Percentiles rank a stretch among this genome's conserved stretches.
phyloP scores from a whole-genome alignment of 2,113 vertebrate species.

The Carettochelys insculpta region DNA sequence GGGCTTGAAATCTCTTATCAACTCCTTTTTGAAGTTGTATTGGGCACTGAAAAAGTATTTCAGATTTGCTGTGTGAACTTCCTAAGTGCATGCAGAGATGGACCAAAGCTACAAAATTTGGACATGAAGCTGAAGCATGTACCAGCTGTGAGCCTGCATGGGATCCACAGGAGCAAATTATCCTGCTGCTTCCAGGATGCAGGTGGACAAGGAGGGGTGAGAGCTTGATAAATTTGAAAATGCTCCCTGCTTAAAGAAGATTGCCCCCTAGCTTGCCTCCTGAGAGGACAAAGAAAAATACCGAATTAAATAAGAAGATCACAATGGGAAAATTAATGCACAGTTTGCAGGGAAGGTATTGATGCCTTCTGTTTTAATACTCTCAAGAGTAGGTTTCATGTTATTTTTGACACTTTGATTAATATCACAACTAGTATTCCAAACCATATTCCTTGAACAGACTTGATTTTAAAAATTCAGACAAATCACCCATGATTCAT shows the following conservation, averaged over 20 bases:
- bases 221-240: neutral
- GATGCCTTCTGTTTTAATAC: neutral
- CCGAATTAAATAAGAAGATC: neutral
- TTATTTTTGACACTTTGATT: neutral
- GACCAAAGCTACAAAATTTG: neutral
- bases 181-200: neutral
- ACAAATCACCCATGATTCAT: neutral
- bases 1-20: neutral
- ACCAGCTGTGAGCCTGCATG: neutral
- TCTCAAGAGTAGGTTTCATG: rapidly evolving
- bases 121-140: neutral
- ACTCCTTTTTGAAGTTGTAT: neutral
- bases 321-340: neutral
- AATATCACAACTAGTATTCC: no score
- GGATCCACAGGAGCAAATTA: neutral
- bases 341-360: neutral
- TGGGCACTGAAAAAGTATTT: neutral
- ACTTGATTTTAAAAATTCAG: neutral
- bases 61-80: neutral
- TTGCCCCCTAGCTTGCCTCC: neutral
- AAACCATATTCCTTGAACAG: neutral
- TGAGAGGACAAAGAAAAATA: neutral
- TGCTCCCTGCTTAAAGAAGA: neutral
- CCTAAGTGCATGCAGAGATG: neutral
- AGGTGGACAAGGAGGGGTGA: neutral